phyloP scores from a whole-genome alignment of 2,888 invertebrate species.

The Hypselothyrea guttata region DNA sequence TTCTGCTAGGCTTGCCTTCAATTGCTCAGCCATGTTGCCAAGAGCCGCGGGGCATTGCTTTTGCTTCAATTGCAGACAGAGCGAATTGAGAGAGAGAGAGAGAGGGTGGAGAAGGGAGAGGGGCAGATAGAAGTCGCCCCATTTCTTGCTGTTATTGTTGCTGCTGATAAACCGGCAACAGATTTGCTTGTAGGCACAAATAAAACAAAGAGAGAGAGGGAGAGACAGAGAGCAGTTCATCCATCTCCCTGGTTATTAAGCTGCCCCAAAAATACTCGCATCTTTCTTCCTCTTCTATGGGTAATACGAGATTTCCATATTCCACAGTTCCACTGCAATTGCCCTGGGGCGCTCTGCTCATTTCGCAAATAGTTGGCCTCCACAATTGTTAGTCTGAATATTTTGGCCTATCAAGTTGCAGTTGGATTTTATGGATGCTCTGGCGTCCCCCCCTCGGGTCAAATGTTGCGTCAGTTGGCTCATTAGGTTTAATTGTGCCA shows the following conservation, averaged over 20 bases:
- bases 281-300: not conserved
- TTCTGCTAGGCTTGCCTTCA: conserved; percentile 24
- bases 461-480: conserved; percentile 27
- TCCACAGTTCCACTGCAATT: not conserved
- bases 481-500: conserved; percentile 49
- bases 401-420: conserved; percentile 43
- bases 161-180: conserved; percentile 53
- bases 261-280: not conserved
- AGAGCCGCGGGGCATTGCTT: conserved; percentile 54
- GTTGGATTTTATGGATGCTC: not conserved
- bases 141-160: conserved; percentile 31
- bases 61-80: conserved; percentile 55
- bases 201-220: too few species aligned
- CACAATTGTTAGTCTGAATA: too few species aligned
- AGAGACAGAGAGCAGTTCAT: conserved; percentile 11
- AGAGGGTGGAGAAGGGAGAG: not conserved
- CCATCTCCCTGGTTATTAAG: conserved; percentile 63
- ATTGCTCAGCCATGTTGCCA: conserved; percentile 44
- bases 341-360: conserved; percentile 4
- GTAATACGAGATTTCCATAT: conserved; percentile 5
- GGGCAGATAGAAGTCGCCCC: conserved; percentile 3
- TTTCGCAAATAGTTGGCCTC: conserved; percentile 2
- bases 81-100: not conserved
- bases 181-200: conserved; percentile 20
- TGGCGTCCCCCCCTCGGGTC: conserved; percentile 3